These are phyloP conservation scores for Oceanodroma tethys DNA, from an alignment of 2,113 vertebrate genomes.

Conservation along the genomic window DNA sequence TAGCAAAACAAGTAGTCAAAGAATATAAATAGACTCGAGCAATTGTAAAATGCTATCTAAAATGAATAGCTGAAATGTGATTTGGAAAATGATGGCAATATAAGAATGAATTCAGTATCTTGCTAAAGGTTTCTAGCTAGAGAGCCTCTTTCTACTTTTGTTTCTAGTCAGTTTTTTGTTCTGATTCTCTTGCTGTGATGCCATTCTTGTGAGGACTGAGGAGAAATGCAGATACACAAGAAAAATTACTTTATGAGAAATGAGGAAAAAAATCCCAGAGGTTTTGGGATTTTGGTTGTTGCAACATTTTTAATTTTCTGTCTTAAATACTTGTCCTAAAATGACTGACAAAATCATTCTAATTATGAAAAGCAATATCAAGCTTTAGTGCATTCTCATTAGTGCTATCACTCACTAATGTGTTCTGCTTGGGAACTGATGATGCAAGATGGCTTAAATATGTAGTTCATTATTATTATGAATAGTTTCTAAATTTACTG, in stretches of 20 bases:
- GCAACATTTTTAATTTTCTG: background rate
- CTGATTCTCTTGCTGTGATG: background rate
- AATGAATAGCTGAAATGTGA: background rate
- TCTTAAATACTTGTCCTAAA: background rate
- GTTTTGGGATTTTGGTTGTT: background rate
- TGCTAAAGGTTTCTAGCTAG: background rate
- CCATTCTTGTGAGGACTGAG: background rate
- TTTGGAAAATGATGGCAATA: background rate
- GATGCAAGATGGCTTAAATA: background rate
- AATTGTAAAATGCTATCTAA: background rate
- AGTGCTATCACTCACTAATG: background rate
- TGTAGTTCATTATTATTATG: background rate
- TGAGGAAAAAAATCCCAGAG: background rate
- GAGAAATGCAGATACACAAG: background rate
- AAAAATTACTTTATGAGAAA: background rate
- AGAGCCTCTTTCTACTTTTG: background rate
- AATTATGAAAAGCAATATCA: background rate
- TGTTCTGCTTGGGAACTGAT: conserved; percentile 13
- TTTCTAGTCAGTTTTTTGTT: background rate
- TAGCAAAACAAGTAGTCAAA: background rate
- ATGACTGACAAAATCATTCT: background rate
- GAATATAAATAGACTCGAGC: background rate
- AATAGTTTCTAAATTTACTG: background rate
- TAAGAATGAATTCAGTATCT: background rate
- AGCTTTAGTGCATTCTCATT: background rate